Evolutionary conservation across 37 sponge, comb jelly and placozoan species (phyloP).

Genomic region (Haliclona indistincta): DNA sequence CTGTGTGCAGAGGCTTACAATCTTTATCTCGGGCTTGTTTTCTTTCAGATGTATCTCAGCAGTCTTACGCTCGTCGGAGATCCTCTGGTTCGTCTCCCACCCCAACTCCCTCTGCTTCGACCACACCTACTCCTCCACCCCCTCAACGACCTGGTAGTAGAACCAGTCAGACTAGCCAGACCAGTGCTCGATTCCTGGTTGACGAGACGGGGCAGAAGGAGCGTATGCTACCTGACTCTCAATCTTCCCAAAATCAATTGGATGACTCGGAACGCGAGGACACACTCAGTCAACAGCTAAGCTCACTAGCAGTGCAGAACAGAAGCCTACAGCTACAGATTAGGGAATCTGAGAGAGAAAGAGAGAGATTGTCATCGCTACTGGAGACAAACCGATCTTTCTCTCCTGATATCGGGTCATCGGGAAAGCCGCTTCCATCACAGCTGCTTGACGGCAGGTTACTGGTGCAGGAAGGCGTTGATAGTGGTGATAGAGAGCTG

Average conservation of each 20-base stretch:
- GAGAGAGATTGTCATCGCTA: neutral
- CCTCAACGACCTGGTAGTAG: neutral
- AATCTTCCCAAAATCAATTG: conserved; percentile 22
- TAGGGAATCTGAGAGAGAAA: neutral
- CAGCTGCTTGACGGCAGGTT: too few relatives aligned
- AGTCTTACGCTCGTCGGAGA: too few relatives aligned
- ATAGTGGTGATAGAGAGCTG: too few relatives aligned
- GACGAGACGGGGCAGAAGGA: conserved; percentile 56
- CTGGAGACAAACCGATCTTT: too few relatives aligned
- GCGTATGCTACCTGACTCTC: neutral
- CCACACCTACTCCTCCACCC: neutral
- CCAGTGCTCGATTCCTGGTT: neutral
- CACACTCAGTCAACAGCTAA: neutral
- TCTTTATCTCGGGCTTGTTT: too few relatives aligned
- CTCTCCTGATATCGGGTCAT: too few relatives aligned
- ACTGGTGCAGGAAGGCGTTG: too few relatives aligned
- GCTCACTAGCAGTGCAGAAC: neutral
- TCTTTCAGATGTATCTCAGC: too few relatives aligned
- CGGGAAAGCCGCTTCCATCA: too few relatives aligned
- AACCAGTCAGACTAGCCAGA: neutral
- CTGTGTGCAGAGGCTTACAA: too few relatives aligned
- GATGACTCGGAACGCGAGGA: conserved; percentile 16
- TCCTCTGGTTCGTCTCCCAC: too few relatives aligned
- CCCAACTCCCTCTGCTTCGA: too few relatives aligned
- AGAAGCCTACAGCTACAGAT: neutral